Evolutionary conservation across 2,888 invertebrate genomes (phyloP), one percentile per base, ranked within the genome.

Genomic region (Scrobipalpa atriplicella): DNA sequence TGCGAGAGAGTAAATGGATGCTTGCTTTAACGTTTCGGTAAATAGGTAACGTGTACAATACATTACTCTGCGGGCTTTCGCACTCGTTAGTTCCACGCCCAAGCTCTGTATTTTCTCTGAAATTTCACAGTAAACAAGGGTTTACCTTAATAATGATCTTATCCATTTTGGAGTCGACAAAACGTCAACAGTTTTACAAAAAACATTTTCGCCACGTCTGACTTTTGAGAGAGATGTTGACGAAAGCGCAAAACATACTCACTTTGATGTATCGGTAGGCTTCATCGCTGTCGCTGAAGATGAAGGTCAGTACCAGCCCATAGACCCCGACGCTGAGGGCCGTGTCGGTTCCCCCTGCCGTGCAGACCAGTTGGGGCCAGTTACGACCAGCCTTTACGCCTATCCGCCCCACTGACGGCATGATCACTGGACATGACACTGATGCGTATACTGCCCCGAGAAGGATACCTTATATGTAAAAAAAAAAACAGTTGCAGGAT

Each of bases 321-420:
- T 83, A 91, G n/a, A 88, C 79, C 16, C 89, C 91, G 16, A 92
- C 91, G 70, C 91, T 91, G 51, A 92, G 85, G 0, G 87, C 85
- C 0, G 90, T 90, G 72, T 92, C 92, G 1, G 80, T 75, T 9
- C 91, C 91, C 0, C 90, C 88, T 0, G 91, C 83, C 0, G 89
- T 90, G 71, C 85, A 84, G 6, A 91, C 79, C 29, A 92, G 75
- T 70, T 90, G 90, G 1, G 86, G 79, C 91, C 90, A 90, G 74
- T 87, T 86, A 43, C 83, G 80, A 1, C 72, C 72, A 13, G 79
- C 78, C 47, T 73, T 71, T 0, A 70, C 69, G 19, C 83, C 80
- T 41, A 83, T 77, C 60, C 78, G 75, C 8, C 75, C 68, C n/a
- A 92, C 85, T 1, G 83, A 75, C 0, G 89, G 87, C 86, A 90